Base-by-base conservation (phyloP, 2,888 invertebrate species). In the Stomorhina lunata region DNA sequence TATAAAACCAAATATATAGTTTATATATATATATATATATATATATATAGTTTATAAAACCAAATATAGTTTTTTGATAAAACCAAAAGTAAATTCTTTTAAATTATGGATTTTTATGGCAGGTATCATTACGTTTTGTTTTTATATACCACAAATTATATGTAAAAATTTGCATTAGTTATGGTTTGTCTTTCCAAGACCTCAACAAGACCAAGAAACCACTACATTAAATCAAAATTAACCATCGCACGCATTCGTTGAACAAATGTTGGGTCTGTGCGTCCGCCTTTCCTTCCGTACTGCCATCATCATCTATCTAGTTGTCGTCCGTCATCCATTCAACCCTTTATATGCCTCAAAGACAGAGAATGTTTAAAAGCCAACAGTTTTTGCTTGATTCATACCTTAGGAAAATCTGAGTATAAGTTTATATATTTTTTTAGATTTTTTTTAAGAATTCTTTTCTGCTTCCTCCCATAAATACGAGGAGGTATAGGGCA, bases 211-310 rank as follows among this genome's bases (percentile, higher is more conserved):
- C 27, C 27, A 40, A 27, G 7, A 34, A 53, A 34, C 69, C 27
- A 69, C 53, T 25, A 53, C 53, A 69, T 69, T 77, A 40, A 40
- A 32, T 53, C 10, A 43, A 77, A 69, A 77, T 63, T 32, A 53
- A 43, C 12, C 5, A 63, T 15, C 63, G 43, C 12, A 53, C 32
- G 2, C 17, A 43, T 15, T 34, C 25, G 6, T 45, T 34, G 17
- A 45, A 32, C n/a, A n/a, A n/a, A n/a, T n/a, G n/a, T n/a, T n/a
- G n/a, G 20, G 15, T 17, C 22, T 9, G 34, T 27, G 25, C 10
- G 25, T 43, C 27, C 5, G 25, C n/a, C n/a, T n/a, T n/a, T n/a
- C n/a, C n/a, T n/a, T 27, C 5, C 43, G 20, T 12, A 0, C 29
- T 2, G 10, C 2, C 32, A 57, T 55, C 22, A 12, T 10, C 10